phyloP scores from a whole-genome alignment of 2,797 vertebrate genomes.

The Rhynchonycteris naso region DNA sequence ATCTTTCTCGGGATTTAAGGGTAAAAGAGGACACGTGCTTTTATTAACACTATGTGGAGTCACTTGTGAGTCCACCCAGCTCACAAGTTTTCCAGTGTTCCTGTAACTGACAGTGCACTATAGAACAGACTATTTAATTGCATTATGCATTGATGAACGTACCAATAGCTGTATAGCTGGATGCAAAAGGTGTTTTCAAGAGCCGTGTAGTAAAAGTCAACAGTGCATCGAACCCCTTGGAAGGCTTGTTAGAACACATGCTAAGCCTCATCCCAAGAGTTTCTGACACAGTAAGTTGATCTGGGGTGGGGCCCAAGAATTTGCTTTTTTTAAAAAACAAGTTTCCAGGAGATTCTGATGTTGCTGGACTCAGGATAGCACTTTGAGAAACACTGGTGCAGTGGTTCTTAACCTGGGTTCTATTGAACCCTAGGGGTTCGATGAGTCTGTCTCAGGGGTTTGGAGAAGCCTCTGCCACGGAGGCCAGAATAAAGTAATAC shows the following conservation, averaged over 20 bases:
- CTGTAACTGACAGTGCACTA: background rate
- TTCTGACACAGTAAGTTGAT: slow-evolving; percentile 7
- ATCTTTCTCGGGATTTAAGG: background rate
- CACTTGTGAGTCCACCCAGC: background rate
- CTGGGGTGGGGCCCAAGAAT: background rate
- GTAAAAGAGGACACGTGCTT: background rate
- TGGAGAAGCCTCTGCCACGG: too few relatives aligned
- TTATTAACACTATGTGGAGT: slow-evolving; percentile 4
- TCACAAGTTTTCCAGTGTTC: background rate
- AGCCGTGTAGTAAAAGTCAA: background rate
- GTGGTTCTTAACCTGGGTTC: too few relatives aligned
- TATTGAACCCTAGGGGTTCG: too few relatives aligned
- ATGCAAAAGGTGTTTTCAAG: background rate
- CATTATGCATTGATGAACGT: background rate
- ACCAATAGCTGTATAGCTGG: background rate
- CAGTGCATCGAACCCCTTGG: background rate
- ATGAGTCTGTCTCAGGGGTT: too few relatives aligned
- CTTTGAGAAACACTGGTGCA: background rate
- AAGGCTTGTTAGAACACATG: background rate
- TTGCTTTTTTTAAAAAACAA: background rate
- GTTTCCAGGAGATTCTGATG: background rate
- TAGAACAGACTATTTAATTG: background rate
- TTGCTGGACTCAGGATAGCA: background rate
- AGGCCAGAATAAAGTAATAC: too few relatives aligned
- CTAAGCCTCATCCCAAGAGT: background rate